Evolutionary conservation across 2,888 invertebrate species (phyloP), one percentile per base, ranked within the genome.

Genomic region (Eubasilissa splendida): DNA sequence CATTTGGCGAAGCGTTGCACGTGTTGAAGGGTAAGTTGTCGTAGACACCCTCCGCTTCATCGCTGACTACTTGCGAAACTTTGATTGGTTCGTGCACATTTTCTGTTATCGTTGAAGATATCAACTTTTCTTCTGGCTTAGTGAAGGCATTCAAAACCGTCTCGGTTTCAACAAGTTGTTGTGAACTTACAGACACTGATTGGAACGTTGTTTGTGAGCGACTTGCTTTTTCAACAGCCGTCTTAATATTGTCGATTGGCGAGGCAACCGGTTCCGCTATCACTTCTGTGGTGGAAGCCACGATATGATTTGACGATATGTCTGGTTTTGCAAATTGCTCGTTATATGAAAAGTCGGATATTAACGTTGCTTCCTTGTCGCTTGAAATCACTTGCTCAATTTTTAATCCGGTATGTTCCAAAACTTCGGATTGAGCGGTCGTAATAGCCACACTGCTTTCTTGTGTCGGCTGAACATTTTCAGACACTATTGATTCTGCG

Each of bases 401-500:
- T 85, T 91, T 91, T 68, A 95, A 84, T 84, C 93, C 87, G 88
- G 93, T 91, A 85, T 88, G 91, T 90, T 89, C 91, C 86, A 88
- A 91, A 87, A 91, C 92, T 53, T 85, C 89, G 53, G 91, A 85
- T 77, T 89, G 87, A 8, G 89, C 90, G 42, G 93, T 94, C 80
- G 87, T 87, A 82, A 91, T 93, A 12, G 92, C 85, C 4, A 90
- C 87, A 87, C 93, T 92, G 84, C 89, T 91, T 85, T 93, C 92
- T 22, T 89, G 85, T 58, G 91, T 87, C 53, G 88, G 87, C 85
- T 87, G 88, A 82, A 91, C 85, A 82, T 90, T 90, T 87, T 95
- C 95, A 80, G 88, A 86, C 50, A 88, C 86, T 65, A 86, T 87
- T 1, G 88, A 87, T 87, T 90, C 88, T 63, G 88, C 85, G 50